A percentile compares a stretch with the other conserved stretches of the same genome.
These are phyloP conservation scores for Uromys caudimaculatus DNA, from an alignment of 2,797 vertebrate species.

Conservation along the genomic window DNA sequence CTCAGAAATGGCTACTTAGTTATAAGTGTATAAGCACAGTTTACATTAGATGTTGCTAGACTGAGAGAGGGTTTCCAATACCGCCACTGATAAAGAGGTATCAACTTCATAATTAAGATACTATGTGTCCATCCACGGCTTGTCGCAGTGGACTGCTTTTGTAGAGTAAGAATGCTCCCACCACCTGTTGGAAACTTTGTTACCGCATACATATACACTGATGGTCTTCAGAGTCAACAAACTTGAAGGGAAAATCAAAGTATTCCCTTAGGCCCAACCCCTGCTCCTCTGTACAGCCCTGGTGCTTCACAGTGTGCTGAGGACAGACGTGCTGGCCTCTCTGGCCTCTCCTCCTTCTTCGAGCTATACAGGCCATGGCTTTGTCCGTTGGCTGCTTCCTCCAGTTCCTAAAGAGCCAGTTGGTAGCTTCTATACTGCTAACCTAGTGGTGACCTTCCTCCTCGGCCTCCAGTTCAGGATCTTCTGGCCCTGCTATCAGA, in stretches of 20 bases:
- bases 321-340: not conserved
- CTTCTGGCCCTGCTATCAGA: fast-evolving
- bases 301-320: fast-evolving
- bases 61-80: not conserved
- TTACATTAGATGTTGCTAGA: not conserved
- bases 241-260: not conserved
- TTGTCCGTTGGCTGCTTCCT: not conserved
- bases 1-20: not conserved
- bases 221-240: not conserved
- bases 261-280: fast-evolving
- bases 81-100: not conserved
- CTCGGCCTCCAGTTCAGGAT: not conserved
- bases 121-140: not conserved
- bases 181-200: not conserved
- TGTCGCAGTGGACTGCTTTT: not conserved
- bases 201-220: not conserved
- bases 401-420: not conserved
- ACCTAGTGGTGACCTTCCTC: fast-evolving
- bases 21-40: not conserved
- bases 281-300: fast-evolving
- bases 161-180: not conserved
- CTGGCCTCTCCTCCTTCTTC: not conserved
- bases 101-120: not conserved
- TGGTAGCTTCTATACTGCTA: not conserved
- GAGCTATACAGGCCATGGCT: fast-evolving